A percentile compares a stretch with the other conserved stretches of the same genome.
Conservation (phyloP, 2,113 vertebrate species). For the Steatornis caripensis region DNA sequence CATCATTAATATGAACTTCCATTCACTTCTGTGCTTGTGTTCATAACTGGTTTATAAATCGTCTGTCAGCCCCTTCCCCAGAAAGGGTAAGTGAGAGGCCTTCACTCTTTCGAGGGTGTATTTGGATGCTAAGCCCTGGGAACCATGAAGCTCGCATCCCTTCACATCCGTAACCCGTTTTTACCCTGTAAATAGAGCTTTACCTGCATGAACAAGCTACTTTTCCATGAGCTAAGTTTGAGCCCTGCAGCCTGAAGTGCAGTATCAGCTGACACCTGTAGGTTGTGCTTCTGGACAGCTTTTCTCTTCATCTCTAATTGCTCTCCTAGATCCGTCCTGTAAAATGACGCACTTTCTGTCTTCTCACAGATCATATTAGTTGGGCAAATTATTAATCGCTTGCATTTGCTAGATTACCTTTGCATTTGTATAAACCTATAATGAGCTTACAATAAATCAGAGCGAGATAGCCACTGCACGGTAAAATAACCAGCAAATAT, state of each 20-base stretch:
- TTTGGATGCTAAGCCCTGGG: fast-evolving
- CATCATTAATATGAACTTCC: background rate
- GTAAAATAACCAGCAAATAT: background rate
- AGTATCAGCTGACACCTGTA: background rate
- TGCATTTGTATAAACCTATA: background rate
- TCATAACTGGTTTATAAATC: background rate
- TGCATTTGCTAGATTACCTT: background rate
- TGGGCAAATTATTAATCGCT: background rate
- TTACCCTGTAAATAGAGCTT: background rate
- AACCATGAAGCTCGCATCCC: too few relatives aligned
- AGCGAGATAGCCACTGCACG: fast-evolving
- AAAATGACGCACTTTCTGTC: background rate
- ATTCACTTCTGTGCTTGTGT: fast-evolving
- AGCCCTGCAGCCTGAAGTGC: background rate
- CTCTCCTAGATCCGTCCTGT: fast-evolving
- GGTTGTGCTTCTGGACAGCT: slow-evolving; percentile 37
- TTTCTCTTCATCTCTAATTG: background rate
- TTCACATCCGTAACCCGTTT: fast-evolving
- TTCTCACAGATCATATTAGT: background rate
- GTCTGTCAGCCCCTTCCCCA: background rate
- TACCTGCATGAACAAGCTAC: fast-evolving
- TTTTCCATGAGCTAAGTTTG: fast-evolving
- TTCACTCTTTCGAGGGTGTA: fast-evolving
- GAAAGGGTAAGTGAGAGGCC: background rate
- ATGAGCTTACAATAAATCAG: background rate